Evolutionary conservation across 1,140 invertebrate species (phyloP), one percentile per base, ranked within the genome.

Genomic region (Pogonomyrmex californicus): DNA sequence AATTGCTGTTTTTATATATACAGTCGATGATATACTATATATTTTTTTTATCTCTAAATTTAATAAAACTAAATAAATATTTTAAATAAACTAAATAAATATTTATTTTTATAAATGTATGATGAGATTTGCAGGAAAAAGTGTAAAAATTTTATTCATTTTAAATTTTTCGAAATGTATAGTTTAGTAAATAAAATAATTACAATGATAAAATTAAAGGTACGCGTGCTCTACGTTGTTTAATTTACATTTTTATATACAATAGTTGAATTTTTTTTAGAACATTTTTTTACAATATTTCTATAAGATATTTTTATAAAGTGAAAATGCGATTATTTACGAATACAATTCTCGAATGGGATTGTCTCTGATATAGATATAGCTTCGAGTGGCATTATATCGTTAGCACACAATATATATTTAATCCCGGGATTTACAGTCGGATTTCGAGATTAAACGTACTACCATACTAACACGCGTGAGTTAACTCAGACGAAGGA

Each of bases 391-490:
- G 30, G 23, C 6, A 73, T 83, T 60, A 75, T 49, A 70, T 60
- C 49, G 63, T 81, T 68, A 54, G 47, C 54, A 17, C 63, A 54
- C 14, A 17, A 54, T 68, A 81, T 56, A 56, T 14, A 17, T 54
- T 54, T 81, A 81, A 81, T 81, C 36, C 44, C 17, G n/a, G 30
- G 47, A 49, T 47, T 44, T 44, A 41, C 9, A 10, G 63, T 12
- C 7, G 79, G 30, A 75, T 49, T 62, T 10, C n/a, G 41, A 41
- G 68, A 83, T 83, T 73, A 83, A 60, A 73, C 36, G 23, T 44
- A 68, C 23, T 73, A 73, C 10, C 17, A n/a, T 36, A 44, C 33
- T 9, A 7, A 36, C 17, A 36, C 23, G 36, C 9, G 51, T n/a
- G 47, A 78, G n/a, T 60, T 38, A 79, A 56, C 49, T 66, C 6